Evolutionary conservation across 2,113 vertebrate genomes (phyloP), one percentile per base, ranked within the genome.

Genomic region (Baryphthengus martii): DNA sequence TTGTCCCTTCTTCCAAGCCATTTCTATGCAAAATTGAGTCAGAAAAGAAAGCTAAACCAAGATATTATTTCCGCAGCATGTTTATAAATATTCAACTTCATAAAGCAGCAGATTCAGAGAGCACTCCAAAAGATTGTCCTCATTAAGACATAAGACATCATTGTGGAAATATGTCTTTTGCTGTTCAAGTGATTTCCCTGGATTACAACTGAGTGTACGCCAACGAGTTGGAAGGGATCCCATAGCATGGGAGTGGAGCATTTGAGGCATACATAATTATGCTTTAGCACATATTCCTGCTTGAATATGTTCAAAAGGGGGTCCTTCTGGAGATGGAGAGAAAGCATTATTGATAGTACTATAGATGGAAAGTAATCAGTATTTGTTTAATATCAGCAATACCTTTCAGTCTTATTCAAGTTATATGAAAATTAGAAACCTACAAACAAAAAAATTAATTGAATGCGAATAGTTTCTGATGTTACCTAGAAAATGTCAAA

Each of bases 141-240:
- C 2, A 0, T 85, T 90, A 78, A 92, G 63, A 63, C 45, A 29
- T 18, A 55, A 92, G 37, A 33, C 62, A 95, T 93, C 78, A 50
- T 28, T 0, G 1, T 74, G 21, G 55, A 92, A 95, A 91, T 35
- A 73, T 49, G 70, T 50, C 66, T 89, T 89, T 96, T 89, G 73
- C 71, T 88, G 78, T 26, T 44, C 58, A 71, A 86, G 81, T 74
- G 83, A 82, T 96, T 96, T 89, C 85, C 73, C 83, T 93, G 90
- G 58, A 87, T 91, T 93, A 71, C 83, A 87, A 49, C 61, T 28
- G 56, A 89, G 40, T 1, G 3, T 18, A 93, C 1, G 20, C 88
- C 94, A 97, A 67, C 26, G 17, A 72, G 50, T 40, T 95, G 90
- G 92, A 94, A 89, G 40, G 39, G 40, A 66, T 95, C 93, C 90